Evolutionary conservation across 2,797 vertebrate species (phyloP), one percentile per base, ranked within the genome.

Genomic region (Pseudochaenichthys georgianus): DNA sequence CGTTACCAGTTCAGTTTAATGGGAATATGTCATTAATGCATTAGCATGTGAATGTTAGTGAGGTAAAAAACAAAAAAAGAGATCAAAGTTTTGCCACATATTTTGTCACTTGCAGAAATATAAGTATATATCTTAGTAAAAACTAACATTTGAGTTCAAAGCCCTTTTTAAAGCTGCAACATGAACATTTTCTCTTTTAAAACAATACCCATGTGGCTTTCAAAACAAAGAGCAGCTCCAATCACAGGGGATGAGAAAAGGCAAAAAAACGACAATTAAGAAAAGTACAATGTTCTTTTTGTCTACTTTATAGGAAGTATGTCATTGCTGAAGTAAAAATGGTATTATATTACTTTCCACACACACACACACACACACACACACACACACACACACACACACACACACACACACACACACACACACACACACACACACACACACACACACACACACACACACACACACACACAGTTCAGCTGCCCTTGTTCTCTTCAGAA

Each of bases 401-500:
- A 76, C 62, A 65, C 64, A 75, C 75, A 81, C 45, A 15, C 45
- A 46, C 13, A 11, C 42, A 43, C 55, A 55, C 16, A 60, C 48
- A 66, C 9, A 65, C 34, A 61, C 31, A 43, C 42, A 61, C 19
- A 28, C 53, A 66, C 9, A 47, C 16, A 61, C 34, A 52, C 46
- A 58, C 38, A 67, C 55, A 66, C 38, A 65, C 41, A 52, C 43
- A 53, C 23, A 51, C 28, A 43, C 65, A 52, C 31, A 71, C 16
- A 62, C 9, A 75, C 60, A 73, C 61, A 58, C 31, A 60, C 19
- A 63, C 53, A 70, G 28, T 62, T 64, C 38, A 71, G 47, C 70
- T 71, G 43, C 51, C 51, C 70, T 76, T 82, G 70, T 71, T 87
- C 73, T 85, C 54, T 78, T 80, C 64, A 74, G 60, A 63, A 58